Evolutionary conservation across 2,797 vertebrate species (phyloP), one percentile per base, ranked within the genome.

Genomic region (Dicrostonyx torquatus): DNA sequence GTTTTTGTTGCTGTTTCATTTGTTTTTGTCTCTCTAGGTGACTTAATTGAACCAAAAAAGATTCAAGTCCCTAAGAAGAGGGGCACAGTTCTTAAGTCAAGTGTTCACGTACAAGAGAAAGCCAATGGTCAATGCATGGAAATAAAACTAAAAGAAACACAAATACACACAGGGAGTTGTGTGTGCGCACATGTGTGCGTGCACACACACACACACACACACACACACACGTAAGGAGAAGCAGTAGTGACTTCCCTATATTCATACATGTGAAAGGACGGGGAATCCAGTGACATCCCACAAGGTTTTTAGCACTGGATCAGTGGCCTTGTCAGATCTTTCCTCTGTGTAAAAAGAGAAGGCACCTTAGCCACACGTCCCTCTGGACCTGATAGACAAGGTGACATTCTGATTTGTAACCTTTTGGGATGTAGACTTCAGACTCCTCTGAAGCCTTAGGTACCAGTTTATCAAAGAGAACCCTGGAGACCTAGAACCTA

Each of bases 381-480:
- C 2, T 20, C 68, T 5, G 11, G 68, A 40, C 9, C 0, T 22
- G 10, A 72, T 5, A 72, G 37, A 40, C 9, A 4, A 72, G 37
- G 20, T 10, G 3, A 72, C 0, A 2, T 72, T 22, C 68, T 72
- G 22, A 24, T 72, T 72, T 72, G 20, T 72, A 22, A 22, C 70
- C 20, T 40, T 40, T 40, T 40, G 70, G 1, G 20, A 9, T 72
- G 10, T 4, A 24, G 37, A 40, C 20, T 1, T 40, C 20, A 40
- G 70, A 24, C n/a, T 72, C 20, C 70, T 72, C 10, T 24, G 70
- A 72, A 72, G 37, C 37, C 4, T 22, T 40, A 72, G 70, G 4
- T 2, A 40, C 0, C 20, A 40, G 5, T 11, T 22, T 0, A 72
- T 24, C n/a, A 40, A 72, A 40, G 70, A 1, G 0, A 11, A 0